A percentile compares a stretch with the other conserved stretches of the same genome.
Conservation (phyloP, 2,888 invertebrate genomes). For the Pasiphila rectangulata region DNA sequence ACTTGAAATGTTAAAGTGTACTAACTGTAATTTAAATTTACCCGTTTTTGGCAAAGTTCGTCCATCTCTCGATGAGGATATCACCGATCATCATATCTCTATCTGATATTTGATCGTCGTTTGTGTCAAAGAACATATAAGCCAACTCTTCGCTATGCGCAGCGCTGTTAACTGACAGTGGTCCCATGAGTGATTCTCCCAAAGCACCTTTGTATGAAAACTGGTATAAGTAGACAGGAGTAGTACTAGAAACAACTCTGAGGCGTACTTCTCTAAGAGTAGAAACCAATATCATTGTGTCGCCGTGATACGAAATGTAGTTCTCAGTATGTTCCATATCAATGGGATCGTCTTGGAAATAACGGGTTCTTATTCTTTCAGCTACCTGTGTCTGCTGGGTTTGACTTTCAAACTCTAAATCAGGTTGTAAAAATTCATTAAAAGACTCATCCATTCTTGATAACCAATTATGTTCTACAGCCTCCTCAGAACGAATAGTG, state of each 20-base stretch:
- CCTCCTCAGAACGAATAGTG: slow-evolving; percentile 59
- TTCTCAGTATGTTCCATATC: slow-evolving; percentile 38
- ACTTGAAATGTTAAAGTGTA: too few species aligned
- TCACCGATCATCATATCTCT: slow-evolving; percentile 52
- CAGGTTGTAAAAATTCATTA: slow-evolving; percentile 59
- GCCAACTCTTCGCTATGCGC: slow-evolving; percentile 67
- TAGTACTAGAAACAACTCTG: slow-evolving; percentile 40
- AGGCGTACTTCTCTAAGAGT: slow-evolving; percentile 56
- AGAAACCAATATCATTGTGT: slow-evolving; percentile 66
- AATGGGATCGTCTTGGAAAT: slow-evolving; percentile 48
- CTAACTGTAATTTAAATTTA: too few species aligned
- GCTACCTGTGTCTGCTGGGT: slow-evolving; percentile 39
- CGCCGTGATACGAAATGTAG: slow-evolving; percentile 61
- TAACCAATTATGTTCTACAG: slow-evolving; percentile 54
- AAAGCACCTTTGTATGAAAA: slow-evolving; percentile 65
- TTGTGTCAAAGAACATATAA: slow-evolving; percentile 52
- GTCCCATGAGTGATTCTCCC: slow-evolving; percentile 52
- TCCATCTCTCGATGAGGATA: slow-evolving; percentile 65
- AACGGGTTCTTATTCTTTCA: slow-evolving; percentile 48
- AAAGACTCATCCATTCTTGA: slow-evolving; percentile 59
- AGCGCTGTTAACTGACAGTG: slow-evolving; percentile 48
- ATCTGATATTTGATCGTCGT: slow-evolving; percentile 25
- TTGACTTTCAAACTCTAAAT: slow-evolving; percentile 50
- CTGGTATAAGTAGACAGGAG: slow-evolving; percentile 59
- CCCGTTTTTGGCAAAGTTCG: slow-evolving; percentile 67